Evolutionary conservation across 2,888 invertebrate genomes (phyloP).

Genomic region (Tetrapedia diversipes): DNA sequence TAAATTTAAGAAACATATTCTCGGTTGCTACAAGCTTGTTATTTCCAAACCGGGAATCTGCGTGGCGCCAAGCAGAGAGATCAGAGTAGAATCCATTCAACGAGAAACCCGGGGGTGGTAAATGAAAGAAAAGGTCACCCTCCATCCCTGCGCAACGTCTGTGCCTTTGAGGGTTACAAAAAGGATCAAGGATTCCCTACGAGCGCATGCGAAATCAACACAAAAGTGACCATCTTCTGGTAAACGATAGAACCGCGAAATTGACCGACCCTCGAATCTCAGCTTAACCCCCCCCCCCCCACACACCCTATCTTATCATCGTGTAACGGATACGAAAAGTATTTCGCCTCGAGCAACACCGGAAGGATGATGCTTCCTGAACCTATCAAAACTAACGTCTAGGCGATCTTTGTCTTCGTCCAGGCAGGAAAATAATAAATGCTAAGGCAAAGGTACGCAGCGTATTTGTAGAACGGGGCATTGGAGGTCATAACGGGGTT

Average conservation of each 20-base stretch:
- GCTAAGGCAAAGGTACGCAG: slow-evolving; percentile 66
- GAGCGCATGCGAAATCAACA: slow-evolving; percentile 64
- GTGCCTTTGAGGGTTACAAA: slow-evolving; percentile 73
- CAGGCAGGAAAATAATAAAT: slow-evolving; percentile 78
- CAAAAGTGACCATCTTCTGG: slow-evolving; percentile 79
- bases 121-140: slow-evolving; percentile 61
- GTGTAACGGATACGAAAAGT: slow-evolving; percentile 52
- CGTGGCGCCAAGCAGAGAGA: slow-evolving; percentile 73
- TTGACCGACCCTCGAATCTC: slow-evolving; percentile 53
- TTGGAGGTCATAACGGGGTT: slow-evolving; percentile 79
- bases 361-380: slow-evolving; percentile 40
- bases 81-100: slow-evolving; percentile 74
- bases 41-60: slow-evolving; percentile 76
- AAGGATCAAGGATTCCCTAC: slow-evolving; percentile 65
- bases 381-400: slow-evolving; percentile 70
- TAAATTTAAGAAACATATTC: slow-evolving; percentile 54
- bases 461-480: slow-evolving; percentile 37
- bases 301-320: not conserved
- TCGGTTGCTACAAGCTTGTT: slow-evolving; percentile 76
- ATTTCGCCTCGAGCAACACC: slow-evolving; percentile 67
- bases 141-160: slow-evolving; percentile 77
- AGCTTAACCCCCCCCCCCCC: slow-evolving; percentile 54
- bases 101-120: slow-evolving; percentile 7
- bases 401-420: slow-evolving; percentile 79
- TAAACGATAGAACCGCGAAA: slow-evolving; percentile 73